Percentiles rank a stretch among this genome's conserved stretches.
Evolutionary conservation across 2,888 invertebrate genomes (phyloP).

Genomic region (Andrena minutula): DNA sequence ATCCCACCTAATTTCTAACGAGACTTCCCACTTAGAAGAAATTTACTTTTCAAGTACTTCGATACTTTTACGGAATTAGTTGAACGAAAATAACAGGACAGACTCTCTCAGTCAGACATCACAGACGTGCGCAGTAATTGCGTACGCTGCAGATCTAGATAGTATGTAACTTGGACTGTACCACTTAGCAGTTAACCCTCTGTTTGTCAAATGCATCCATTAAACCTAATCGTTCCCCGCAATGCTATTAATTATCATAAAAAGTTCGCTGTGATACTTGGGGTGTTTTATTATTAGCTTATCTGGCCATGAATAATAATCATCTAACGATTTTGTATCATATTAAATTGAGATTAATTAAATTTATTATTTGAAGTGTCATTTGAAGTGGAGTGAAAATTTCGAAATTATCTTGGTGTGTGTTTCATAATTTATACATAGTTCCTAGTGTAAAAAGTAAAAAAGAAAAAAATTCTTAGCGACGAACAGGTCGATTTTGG

Average conservation of each 20-base stretch:
- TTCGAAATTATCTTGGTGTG: not conserved
- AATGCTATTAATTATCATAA: slow-evolving; percentile 17
- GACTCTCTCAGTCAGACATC: not conserved
- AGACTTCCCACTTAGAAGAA: not conserved
- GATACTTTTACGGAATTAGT: not conserved
- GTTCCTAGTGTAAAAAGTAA: too few species aligned
- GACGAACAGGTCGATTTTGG: too few species aligned
- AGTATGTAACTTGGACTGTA: not conserved
- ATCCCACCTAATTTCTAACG: slow-evolving; percentile 13
- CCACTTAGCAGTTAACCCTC: slow-evolving; percentile 31
- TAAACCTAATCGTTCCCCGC: slow-evolving; percentile 23
- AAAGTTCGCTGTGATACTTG: not conserved
- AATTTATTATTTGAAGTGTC: not conserved
- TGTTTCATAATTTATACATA: not conserved
- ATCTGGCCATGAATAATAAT: too few species aligned
- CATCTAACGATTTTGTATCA: too few species aligned
- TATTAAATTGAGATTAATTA: too few species aligned
- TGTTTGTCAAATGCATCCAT: slow-evolving; percentile 25
- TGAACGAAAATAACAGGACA: not conserved
- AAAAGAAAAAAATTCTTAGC: too few species aligned
- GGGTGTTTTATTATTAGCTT: too few species aligned
- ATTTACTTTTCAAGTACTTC: not conserved
- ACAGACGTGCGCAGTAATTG: slow-evolving; percentile 1
- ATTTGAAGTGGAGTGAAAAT: not conserved
- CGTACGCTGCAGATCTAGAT: slow-evolving; percentile 1